Conservation (phyloP, 2,888 invertebrate genomes). For the Acronicta alni region DNA sequence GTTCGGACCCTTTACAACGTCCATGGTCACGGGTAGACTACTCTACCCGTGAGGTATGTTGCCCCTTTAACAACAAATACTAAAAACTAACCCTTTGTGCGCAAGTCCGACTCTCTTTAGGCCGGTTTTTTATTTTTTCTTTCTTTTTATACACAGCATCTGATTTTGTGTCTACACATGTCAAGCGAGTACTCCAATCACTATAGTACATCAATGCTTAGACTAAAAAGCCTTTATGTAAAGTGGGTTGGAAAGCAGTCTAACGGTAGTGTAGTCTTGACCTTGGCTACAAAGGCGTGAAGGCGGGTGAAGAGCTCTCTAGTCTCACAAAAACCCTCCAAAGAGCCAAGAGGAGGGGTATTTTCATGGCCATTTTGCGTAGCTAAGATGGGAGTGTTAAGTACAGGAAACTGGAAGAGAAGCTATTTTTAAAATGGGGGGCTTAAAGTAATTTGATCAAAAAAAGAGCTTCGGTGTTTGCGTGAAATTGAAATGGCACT, state of each 20-base stretch:
- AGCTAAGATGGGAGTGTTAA: background rate
- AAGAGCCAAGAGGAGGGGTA: conserved; percentile 19
- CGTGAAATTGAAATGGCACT: too few species aligned
- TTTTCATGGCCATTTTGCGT: conserved; percentile 44
- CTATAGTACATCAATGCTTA: background rate
- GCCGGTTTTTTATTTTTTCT: too few species aligned
- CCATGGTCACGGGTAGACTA: too few species aligned
- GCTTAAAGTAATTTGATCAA: too few species aligned
- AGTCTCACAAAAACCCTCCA: conserved; percentile 29
- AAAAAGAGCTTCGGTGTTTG: too few species aligned
- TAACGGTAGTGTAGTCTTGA: conserved; percentile 28
- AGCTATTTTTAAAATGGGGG: background rate
- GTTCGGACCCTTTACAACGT: too few species aligned
- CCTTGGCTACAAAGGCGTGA: conserved; percentile 38
- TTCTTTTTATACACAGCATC: too few species aligned
- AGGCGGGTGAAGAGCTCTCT: conserved; percentile 32
- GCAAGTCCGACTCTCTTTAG: too few species aligned
- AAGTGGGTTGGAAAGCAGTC: conserved; percentile 13
- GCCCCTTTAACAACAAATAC: too few species aligned
- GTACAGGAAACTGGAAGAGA: background rate
- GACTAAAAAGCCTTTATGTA: conserved; percentile 10
- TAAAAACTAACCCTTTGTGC: too few species aligned
- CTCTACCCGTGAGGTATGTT: too few species aligned
- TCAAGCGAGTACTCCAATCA: background rate
- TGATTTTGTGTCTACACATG: too few species aligned